phyloP scores from a whole-genome alignment of 2,888 invertebrate genomes.

The Anthrax anthrax region DNA sequence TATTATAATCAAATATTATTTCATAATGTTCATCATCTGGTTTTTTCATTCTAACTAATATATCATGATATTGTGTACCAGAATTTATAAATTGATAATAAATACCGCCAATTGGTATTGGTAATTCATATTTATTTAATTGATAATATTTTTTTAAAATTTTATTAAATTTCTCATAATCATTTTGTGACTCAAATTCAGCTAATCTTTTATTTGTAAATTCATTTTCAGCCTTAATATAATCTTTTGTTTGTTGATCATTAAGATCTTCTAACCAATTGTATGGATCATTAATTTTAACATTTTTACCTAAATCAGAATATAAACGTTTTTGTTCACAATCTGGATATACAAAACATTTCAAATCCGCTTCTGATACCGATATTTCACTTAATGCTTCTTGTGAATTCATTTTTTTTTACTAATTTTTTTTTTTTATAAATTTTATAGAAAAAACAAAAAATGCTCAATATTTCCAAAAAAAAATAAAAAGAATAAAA shows the following conservation, averaged over 20 bases:
- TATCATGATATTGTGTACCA: neutral
- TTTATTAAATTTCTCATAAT: neutral
- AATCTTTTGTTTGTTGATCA: neutral
- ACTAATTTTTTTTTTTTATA: no score
- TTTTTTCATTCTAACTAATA: neutral
- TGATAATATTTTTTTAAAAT: neutral
- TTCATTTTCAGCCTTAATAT: neutral
- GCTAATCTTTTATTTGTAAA: neutral
- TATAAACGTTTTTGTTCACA: no score
- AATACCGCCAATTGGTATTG: neutral
- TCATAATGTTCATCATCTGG: neutral
- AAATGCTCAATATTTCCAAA: no score
- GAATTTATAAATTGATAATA: neutral
- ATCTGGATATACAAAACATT: no score
- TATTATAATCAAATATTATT: neutral
- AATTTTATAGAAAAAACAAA: no score
- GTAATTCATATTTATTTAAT: neutral
- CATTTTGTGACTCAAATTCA: neutral
- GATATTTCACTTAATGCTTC: no score
- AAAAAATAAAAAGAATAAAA: no score
- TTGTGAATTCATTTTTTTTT: no score
- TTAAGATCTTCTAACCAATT: neutral
- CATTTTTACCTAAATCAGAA: no score
- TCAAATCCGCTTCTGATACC: no score
- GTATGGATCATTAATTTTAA: neutral